Evolutionary conservation across 2,888 invertebrate genomes (phyloP).

Genomic region (Hydraecia micacea): DNA sequence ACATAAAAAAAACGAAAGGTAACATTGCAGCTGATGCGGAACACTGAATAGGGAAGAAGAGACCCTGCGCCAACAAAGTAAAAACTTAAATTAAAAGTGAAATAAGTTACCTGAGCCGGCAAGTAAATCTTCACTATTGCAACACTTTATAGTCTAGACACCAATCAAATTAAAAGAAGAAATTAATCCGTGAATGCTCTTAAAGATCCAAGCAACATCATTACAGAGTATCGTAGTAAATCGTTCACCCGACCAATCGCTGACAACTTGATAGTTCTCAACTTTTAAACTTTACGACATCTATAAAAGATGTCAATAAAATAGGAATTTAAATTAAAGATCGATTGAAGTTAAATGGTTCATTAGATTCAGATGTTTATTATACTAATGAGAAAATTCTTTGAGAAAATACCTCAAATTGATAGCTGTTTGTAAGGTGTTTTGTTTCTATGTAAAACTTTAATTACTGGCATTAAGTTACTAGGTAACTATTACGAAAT

Average conservation of each 20-base stretch:
- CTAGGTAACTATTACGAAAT: conserved; percentile 6
- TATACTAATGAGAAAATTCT: conserved; percentile 33
- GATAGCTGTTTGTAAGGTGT: not conserved
- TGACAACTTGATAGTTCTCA: conserved; percentile 19
- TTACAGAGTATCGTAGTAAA: conserved; percentile 22
- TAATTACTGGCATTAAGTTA: not conserved
- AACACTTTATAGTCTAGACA: not conserved
- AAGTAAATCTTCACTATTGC: not conserved
- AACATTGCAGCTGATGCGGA: no score
- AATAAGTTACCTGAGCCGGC: not conserved
- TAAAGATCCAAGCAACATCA: conserved; percentile 17
- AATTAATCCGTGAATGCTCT: conserved; percentile 37
- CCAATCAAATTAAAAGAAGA: conserved; percentile 20
- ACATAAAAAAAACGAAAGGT: no score
- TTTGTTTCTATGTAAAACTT: conserved; percentile 3
- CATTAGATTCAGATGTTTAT: not conserved
- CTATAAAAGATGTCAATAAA: conserved; percentile 54
- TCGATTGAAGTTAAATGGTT: conserved; percentile 37
- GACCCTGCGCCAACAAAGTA: not conserved
- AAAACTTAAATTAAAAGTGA: not conserved
- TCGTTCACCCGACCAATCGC: conserved; percentile 18
- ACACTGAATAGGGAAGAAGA: no score
- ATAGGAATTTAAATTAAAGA: conserved; percentile 53
- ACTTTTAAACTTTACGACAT: conserved; percentile 29
- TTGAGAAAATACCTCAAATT: not conserved